phyloP scores from a whole-genome alignment of 2,113 vertebrate genomes.

The Leucoraja erinaceus region DNA sequence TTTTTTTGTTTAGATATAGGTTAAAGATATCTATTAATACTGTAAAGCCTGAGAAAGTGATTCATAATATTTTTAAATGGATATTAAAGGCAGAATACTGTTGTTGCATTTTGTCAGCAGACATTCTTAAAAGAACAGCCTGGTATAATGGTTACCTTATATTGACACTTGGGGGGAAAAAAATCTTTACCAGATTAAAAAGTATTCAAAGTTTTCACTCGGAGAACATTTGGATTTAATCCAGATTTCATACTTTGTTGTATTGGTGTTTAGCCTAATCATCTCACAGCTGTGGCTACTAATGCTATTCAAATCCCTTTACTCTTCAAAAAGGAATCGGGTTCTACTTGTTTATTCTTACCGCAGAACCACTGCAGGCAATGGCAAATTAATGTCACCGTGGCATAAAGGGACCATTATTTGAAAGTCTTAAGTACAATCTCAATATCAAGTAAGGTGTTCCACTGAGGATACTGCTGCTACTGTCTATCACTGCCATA shows the following conservation, averaged over 20 bases:
- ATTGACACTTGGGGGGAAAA: too few relatives aligned
- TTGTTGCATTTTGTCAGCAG: not conserved
- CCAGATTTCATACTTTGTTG: conserved; percentile 28
- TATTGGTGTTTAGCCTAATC: conserved; percentile 11
- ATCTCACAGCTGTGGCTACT: conserved; percentile 20
- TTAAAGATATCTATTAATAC: not conserved
- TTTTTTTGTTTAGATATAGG: not conserved
- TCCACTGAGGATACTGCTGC: not conserved
- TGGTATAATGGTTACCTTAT: not conserved
- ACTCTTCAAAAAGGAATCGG: conserved; percentile 13
- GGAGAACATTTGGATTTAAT: conserved; percentile 30
- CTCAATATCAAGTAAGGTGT: conserved; percentile 28
- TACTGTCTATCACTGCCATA: not conserved
- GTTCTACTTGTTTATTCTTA: conserved; percentile 32
- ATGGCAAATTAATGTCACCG: conserved; percentile 37
- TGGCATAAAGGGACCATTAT: conserved; percentile 23
- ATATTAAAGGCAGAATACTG: not conserved
- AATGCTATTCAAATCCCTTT: conserved; percentile 27
- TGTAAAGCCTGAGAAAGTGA: not conserved
- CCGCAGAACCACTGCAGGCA: conserved; percentile 28
- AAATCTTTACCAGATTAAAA: not conserved
- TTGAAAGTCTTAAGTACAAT: conserved; percentile 32
- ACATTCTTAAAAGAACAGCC: not conserved
- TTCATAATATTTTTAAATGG: not conserved
- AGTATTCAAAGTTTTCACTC: not conserved